Evolutionary conservation across 2,113 vertebrate species (phyloP).

Genomic region (Microtus pennsylvanicus): DNA sequence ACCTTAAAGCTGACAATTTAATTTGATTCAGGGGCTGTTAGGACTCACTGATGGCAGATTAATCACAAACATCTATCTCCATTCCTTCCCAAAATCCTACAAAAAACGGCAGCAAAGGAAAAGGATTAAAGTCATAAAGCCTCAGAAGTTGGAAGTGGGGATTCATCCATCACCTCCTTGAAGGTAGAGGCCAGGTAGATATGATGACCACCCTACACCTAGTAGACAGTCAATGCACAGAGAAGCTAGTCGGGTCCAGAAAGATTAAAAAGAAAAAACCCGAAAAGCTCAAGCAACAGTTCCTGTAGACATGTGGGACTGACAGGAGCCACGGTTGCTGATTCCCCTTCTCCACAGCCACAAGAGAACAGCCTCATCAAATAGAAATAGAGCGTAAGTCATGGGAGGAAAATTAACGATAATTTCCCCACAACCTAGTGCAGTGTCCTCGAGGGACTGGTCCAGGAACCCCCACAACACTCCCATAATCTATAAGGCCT

Average conservation of each 20-base stretch:
- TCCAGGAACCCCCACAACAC: background rate
- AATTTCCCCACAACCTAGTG: background rate
- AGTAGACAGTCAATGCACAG: background rate
- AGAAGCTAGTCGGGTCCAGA: background rate
- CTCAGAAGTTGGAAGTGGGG: constrained; percentile 5
- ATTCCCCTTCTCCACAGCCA: background rate
- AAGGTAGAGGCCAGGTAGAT: background rate
- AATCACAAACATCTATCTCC: constrained; percentile 14
- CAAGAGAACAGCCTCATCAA: background rate
- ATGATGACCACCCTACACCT: background rate
- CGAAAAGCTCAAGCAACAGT: background rate
- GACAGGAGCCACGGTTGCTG: rapidly evolving
- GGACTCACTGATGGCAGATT: constrained; percentile 57
- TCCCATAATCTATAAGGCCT: background rate
- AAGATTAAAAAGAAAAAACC: background rate
- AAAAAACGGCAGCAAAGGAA: constrained; percentile 51
- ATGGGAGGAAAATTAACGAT: background rate
- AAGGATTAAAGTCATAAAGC: constrained; percentile 53
- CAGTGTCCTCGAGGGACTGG: background rate
- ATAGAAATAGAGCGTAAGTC: background rate
- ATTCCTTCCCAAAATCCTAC: constrained; percentile 7
- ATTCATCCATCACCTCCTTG: constrained; percentile 5
- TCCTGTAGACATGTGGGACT: background rate
- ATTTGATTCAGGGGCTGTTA: constrained; percentile 59
- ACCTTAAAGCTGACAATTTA: constrained; percentile 51